Evolutionary conservation across 2,888 invertebrate genomes (phyloP), one percentile per base, ranked within the genome.

Genomic region (Torymus auratus): DNA sequence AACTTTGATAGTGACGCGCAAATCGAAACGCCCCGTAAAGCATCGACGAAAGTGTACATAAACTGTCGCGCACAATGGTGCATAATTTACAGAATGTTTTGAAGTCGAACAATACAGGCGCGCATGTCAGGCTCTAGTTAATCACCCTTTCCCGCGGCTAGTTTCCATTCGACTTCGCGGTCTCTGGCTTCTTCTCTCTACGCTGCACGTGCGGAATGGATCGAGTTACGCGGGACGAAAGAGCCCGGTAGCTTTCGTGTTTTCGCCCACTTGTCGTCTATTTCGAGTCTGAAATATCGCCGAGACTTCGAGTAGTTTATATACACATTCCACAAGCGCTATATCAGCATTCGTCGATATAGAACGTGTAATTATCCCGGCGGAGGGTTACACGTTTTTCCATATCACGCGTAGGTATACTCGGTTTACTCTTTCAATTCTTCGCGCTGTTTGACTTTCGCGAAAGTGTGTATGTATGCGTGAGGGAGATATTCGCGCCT

Each of bases 81-180:
- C 15, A 69, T 13, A 69, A 61, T 71, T 71, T 71, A 61, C 41
- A 41, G 7, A 41, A 41, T 41, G 41, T 41, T 73, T 69, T 17
- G 15, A 61, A 76, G 53, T 28, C n/a, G 41, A 62, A 69, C 28
- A 55, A 76, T 50, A 41, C 7, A 41, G 3, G 84, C 84, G 84
- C 85, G 88, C 88, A 86, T 88, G 86, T 83, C 86, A 86, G 83
- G 82, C 80, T 83, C 85, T 86, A 86, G 86, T 87, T 86, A 87
- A 86, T 88, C 87, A 88, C 86, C 87, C 85, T 86, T 86, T 41
- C 41, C 7, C 83, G 83, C 74, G 84, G 84, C 82, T 86, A 84
- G 85, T 88, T 85, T 71, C 72, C 69, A 11, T 55, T 69, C 56
- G 60, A 53, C 17, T 17, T 23, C 61, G 15, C 15, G 14, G 41